These are phyloP conservation scores for Helicoverpa assulta DNA, from an alignment of 2,888 invertebrate genomes.

Conservation along the genomic window DNA sequence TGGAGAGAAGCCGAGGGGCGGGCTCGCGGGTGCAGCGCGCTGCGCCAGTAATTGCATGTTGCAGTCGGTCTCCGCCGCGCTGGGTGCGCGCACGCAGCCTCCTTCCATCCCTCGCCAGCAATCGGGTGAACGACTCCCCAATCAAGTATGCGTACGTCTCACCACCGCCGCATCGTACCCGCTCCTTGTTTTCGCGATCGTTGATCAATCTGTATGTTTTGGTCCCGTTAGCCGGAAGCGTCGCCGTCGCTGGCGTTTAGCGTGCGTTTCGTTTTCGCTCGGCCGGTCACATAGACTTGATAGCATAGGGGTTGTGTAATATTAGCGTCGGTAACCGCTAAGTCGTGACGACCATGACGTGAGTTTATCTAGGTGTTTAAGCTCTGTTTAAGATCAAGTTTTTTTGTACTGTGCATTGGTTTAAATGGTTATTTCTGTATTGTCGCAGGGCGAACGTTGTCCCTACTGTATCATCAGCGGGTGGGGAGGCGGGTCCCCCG, in stretches of 20 bases:
- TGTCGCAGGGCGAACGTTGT: constrained; percentile 83
- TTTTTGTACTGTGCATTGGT: constrained; percentile 31
- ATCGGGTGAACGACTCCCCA: constrained; percentile 65
- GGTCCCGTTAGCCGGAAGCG: constrained; percentile 79
- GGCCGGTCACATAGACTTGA: constrained; percentile 62
- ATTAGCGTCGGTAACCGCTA: constrained; percentile 54
- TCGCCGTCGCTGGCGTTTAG: constrained; percentile 72
- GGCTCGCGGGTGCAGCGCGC: constrained; percentile 84
- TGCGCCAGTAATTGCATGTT: constrained; percentile 81
- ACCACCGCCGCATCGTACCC: constrained; percentile 63
- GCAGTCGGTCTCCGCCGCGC: constrained; percentile 86
- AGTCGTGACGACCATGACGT: constrained; percentile 78
- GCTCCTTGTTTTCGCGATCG: constrained; percentile 69
- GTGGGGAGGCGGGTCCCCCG: constrained; percentile 82
- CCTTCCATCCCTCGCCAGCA: constrained; percentile 62
- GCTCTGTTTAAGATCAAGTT: constrained; percentile 8
- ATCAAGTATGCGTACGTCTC: constrained; percentile 73
- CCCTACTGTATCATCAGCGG: constrained; percentile 77
- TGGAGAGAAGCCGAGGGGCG: constrained; percentile 87
- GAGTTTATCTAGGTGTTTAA: constrained; percentile 69
- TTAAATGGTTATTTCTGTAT: constrained; percentile 68
- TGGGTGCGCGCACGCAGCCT: constrained; percentile 88
- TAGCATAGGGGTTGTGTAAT: constrained; percentile 68
- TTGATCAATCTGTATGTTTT: constrained; percentile 66
- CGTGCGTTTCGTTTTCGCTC: constrained; percentile 78